Evolutionary conservation across 2,797 vertebrate genomes (phyloP).

Genomic region (Acrocephalus scirpaceus): DNA sequence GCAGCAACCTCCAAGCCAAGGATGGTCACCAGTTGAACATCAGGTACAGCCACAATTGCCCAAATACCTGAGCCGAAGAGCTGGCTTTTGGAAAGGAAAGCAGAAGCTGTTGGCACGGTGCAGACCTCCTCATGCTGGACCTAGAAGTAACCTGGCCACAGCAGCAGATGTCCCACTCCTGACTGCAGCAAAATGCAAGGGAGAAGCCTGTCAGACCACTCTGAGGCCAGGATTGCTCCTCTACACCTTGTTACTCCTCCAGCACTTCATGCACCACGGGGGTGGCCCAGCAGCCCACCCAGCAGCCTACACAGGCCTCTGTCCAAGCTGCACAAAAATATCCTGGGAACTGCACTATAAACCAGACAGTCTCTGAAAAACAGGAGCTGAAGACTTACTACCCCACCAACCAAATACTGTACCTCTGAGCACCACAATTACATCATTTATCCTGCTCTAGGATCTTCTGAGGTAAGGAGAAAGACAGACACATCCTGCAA

Average conservation of each 20-base stretch:
- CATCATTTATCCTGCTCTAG: neutral
- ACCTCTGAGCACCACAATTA: neutral
- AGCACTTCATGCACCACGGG: neutral
- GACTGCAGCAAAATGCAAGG: neutral
- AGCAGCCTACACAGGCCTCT: neutral
- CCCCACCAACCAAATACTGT: neutral
- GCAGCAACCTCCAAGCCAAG: neutral
- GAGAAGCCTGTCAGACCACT: neutral
- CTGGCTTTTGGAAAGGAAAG: neutral
- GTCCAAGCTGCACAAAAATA: neutral
- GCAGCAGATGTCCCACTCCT: neutral
- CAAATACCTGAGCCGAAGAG: fast-evolving
- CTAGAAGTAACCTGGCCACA: neutral
- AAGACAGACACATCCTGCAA: neutral
- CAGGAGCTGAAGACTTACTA: neutral
- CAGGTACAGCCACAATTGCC: fast-evolving
- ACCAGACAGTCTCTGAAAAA: neutral
- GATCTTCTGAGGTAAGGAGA: neutral
- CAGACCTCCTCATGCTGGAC: neutral
- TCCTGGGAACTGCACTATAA: neutral
- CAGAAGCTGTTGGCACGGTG: neutral
- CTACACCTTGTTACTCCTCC: fast-evolving
- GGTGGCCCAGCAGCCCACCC: neutral
- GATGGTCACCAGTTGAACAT: neutral
- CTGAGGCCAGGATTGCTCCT: neutral